Evolutionary conservation across 2,797 vertebrate genomes (phyloP), one percentile per base, ranked within the genome.

Genomic region (Tarsius wallacei): DNA sequence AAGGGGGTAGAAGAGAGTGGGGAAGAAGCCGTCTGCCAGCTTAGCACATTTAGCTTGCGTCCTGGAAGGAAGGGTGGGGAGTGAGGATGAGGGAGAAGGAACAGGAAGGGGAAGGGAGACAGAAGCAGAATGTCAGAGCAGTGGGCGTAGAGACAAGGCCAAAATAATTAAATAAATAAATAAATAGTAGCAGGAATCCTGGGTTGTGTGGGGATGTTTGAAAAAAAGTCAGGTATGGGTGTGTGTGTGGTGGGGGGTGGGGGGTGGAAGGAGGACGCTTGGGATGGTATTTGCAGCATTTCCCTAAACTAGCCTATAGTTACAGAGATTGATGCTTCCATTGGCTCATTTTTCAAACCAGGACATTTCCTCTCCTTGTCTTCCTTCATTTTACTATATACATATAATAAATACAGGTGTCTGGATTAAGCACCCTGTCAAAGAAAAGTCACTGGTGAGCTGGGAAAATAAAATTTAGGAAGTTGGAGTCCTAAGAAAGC

Each of bases 11-110:
- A 78, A 81, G 59, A 53, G 19, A 73, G 64, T n/a, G 13, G 26
- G 89, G 97, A 97, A 49, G 53, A 90, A 97, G 95, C 97, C 98
- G 96, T 55, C 89, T 98, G 98, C 93, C 97, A 97, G 96, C 82
- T 90, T 93, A 97, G 97, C 98, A 98, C 51, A n/a, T 98, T 98
- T 86, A 95, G 93, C 95, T 96, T 98, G 98, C 98, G 98, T 97
- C 98, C 97, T 7, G 81, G 90, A 97, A 97, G 96, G 97, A 98
- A 92, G 97, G 97, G 97, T 94, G 95, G 93, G 93, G 93, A 93
- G 96, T 74, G 84, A 97, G 82, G 96, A 90, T 83, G 97, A 80
- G 97, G 94, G 96, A 89, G 90, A 71, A 55, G 91, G 95, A 70
- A 55, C 81, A 89, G 94, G 89, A 92, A 94, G 91, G 78, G 88